Base-by-base conservation (phyloP, 2,113 vertebrate species). In the Apteryx mantelli region DNA sequence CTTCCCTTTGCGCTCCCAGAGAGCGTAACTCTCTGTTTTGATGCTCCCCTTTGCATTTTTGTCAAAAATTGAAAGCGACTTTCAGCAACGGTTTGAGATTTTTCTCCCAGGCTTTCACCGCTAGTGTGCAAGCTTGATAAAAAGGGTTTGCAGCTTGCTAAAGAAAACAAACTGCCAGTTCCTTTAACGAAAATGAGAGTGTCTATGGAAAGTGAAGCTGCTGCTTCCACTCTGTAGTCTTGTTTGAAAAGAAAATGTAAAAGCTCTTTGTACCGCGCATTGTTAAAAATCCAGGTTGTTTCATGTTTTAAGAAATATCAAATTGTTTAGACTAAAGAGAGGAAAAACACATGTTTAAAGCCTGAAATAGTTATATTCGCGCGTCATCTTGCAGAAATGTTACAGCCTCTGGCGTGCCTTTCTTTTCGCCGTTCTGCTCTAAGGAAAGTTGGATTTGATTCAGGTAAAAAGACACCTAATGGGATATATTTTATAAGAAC, bases 151-250 rank as follows among this genome's bases (percentile, higher is more conserved):
- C 40, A 44, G 21, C 25, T 66, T 55, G 64, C 53, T 26, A 50
- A 77, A 73, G 71, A 71, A 94, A 97, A 90, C 79, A 83, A 94
- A 80, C 71, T 81, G 50, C 76, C 90, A 52, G 85, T 3, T 75
- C 74, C 50, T 93, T 68, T 25, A 52, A 55, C 20, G 60, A 79
- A 16, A 96, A 92, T 83, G 30, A 81, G 95, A 95, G 64, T 6
- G 21, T 36, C 81, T 19, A 76, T 89, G 89, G 30, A 55, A 48
- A 0, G 5, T 9, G 19, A 30, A 80, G 68, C 78, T 79, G 77
- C 74, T 73, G 69, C 70, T 89, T 69, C 66, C 36, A 25, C 48
- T 61, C 78, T 58, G 61, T 22, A 2, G 32, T 26, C 76, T 18
- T 11, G 36, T 40, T 81, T 58, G 89, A 30, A 88, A 66, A 73